Percentiles rank a stretch among this genome's conserved stretches.
Conservation (phyloP, 2,797 vertebrate species). For the Melanogrammus aeglefinus region DNA sequence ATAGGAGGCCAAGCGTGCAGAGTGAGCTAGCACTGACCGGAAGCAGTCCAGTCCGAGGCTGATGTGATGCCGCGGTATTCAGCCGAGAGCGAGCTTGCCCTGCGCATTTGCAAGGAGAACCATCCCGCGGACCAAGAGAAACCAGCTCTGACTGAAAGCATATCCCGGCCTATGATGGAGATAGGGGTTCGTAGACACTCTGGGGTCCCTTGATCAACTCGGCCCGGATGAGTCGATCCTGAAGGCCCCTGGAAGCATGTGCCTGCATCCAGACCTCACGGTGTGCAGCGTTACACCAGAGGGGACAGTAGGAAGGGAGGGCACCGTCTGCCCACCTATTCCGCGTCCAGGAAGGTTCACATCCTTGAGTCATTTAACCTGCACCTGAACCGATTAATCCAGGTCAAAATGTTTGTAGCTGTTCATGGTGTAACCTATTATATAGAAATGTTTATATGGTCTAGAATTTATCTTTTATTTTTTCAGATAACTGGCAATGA, state of each 20-base stretch:
- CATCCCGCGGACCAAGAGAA: neutral
- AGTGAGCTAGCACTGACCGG: slow-evolving; percentile 10
- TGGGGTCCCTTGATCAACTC: slow-evolving; percentile 20
- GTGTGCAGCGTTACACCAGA: slow-evolving; percentile 26
- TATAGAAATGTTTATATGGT: too few species aligned
- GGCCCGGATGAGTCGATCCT: neutral
- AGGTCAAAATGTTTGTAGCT: slow-evolving; percentile 13
- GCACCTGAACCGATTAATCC: slow-evolving; percentile 23
- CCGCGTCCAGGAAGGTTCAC: slow-evolving; percentile 23
- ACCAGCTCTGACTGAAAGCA: neutral
- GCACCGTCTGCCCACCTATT: slow-evolving; percentile 12
- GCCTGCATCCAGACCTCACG: slow-evolving; percentile 22
- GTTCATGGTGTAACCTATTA: too few species aligned
- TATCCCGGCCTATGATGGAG: slow-evolving; percentile 13
- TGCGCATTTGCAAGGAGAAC: slow-evolving; percentile 20
- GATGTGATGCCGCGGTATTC: slow-evolving; percentile 10
- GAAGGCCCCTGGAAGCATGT: slow-evolving; percentile 14
- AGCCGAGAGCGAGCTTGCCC: slow-evolving; percentile 7
- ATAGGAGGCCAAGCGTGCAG: slow-evolving; percentile 14
- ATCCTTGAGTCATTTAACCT: slow-evolving; percentile 19
- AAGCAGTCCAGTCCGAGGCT: slow-evolving; percentile 8
- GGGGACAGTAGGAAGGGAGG: slow-evolving; percentile 14
- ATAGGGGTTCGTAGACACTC: slow-evolving; percentile 8
- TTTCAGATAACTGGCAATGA: slow-evolving; percentile 11
- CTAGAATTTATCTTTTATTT: neutral